Evolutionary conservation across 1,140 invertebrate genomes (phyloP).

Genomic region (Panulirus ornatus): DNA sequence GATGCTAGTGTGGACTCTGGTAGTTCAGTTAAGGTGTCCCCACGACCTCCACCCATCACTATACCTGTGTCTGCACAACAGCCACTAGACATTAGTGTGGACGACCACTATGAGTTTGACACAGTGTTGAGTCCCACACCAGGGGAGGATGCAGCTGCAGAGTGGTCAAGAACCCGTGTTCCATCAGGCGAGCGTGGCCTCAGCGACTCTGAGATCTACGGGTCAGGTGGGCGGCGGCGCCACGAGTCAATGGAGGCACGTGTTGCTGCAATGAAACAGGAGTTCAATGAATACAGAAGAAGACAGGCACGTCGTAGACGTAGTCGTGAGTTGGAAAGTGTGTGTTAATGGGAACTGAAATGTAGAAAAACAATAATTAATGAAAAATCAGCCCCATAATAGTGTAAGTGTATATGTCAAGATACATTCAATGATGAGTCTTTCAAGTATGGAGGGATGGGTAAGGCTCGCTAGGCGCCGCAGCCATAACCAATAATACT

Average conservation of each 20-base stretch:
- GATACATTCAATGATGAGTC: constrained; percentile 59
- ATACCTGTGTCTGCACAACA: constrained; percentile 76
- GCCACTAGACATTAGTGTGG: constrained; percentile 89
- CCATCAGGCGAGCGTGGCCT: constrained; percentile 76
- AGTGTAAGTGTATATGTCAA: constrained; percentile 51
- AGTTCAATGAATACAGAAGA: constrained; percentile 94
- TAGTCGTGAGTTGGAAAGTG: constrained; percentile 76
- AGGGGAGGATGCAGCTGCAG: constrained; percentile 77
- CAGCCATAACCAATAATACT: constrained; percentile 70
- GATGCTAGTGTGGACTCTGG: constrained; percentile 74
- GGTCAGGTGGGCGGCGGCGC: constrained; percentile 73
- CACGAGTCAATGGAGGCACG: constrained; percentile 92
- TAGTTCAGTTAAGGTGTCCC: constrained; percentile 65
- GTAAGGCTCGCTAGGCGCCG: constrained; percentile 58
- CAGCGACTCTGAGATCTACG: constrained; percentile 78
- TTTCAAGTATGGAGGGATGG: constrained; percentile 53
- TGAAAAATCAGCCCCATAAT: constrained; percentile 36
- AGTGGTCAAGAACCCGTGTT: constrained; percentile 79
- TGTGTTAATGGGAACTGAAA: constrained; percentile 75
- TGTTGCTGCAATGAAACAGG: constrained; percentile 95
- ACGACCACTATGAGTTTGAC: constrained; percentile 97
- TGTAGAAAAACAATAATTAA: constrained; percentile 25
- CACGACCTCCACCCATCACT: constrained; percentile 73
- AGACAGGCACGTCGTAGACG: constrained; percentile 86
- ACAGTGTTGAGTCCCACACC: constrained; percentile 78